These are phyloP conservation scores for Ramphastos sulfuratus DNA, from an alignment of 2,113 vertebrate species.

Conservation along the genomic window DNA sequence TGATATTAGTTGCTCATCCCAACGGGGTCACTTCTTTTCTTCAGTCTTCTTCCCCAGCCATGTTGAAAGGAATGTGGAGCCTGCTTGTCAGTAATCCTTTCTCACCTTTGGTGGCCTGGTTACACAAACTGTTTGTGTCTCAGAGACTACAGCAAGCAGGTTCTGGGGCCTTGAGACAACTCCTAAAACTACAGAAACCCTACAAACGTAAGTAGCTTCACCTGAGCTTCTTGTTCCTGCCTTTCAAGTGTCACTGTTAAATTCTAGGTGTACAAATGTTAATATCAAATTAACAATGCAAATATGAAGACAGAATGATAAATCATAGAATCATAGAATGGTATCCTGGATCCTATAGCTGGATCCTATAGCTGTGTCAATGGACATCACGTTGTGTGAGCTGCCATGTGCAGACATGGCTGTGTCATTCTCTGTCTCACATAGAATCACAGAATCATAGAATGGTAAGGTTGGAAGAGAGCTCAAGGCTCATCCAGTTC, in stretches of 20 bases:
- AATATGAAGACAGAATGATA: background rate
- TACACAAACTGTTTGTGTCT: background rate
- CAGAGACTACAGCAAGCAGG: background rate
- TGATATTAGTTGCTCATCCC: background rate
- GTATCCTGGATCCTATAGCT: no score
- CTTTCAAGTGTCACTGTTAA: background rate
- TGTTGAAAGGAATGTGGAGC: rapidly evolving
- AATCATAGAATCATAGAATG: background rate
- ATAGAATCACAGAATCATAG: no score
- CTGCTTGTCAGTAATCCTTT: background rate
- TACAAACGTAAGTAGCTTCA: background rate
- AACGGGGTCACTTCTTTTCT: background rate
- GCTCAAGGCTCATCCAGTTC: no score
- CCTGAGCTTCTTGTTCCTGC: background rate
- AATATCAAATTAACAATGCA: background rate
- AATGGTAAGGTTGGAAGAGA: no score
- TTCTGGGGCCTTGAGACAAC: background rate
- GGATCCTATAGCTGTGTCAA: no score
- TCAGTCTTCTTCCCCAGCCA: background rate
- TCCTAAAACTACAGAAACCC: background rate
- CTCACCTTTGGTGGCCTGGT: background rate
- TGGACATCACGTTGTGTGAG: no score
- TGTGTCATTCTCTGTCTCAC: no score
- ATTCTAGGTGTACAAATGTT: background rate
- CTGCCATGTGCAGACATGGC: no score